Percentiles rank a stretch among this genome's conserved stretches.
These are phyloP conservation scores for Pseudomyrmex concolor DNA, from an alignment of 1,140 invertebrate species.

Conservation along the genomic window DNA sequence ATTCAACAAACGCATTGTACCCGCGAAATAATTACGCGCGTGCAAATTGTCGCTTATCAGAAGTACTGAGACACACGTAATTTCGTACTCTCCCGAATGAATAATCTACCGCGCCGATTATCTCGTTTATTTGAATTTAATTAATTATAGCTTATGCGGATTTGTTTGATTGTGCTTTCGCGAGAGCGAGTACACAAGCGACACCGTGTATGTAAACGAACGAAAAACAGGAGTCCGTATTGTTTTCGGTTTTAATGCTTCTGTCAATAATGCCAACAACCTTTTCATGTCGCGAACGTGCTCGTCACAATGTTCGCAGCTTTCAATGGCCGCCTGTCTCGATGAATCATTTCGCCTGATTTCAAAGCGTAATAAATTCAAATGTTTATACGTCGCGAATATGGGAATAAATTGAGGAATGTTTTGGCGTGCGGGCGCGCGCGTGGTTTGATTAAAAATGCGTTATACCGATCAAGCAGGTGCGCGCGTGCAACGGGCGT, in stretches of 20 bases:
- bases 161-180: slow-evolving; percentile 65
- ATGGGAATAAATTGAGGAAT: slow-evolving; percentile 55
- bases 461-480: slow-evolving; percentile 52
- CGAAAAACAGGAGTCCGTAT: slow-evolving; percentile 52
- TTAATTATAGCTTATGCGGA: slow-evolving; percentile 69
- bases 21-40: slow-evolving; percentile 59
- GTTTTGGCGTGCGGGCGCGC: background rate
- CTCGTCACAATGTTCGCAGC: slow-evolving; percentile 50
- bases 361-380: slow-evolving; percentile 70
- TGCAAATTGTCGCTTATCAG: slow-evolving; percentile 47
- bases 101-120: slow-evolving; percentile 66
- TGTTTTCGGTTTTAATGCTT: slow-evolving; percentile 62
- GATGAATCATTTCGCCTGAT: slow-evolving; percentile 71
- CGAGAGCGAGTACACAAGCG: slow-evolving; percentile 30
- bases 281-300: slow-evolving; percentile 68
- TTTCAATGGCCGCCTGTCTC: slow-evolving; percentile 53
- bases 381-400: slow-evolving; percentile 67
- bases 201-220: background rate
- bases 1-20: slow-evolving; percentile 9
- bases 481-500: slow-evolving; percentile 42
- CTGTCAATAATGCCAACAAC: slow-evolving; percentile 64
- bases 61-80: slow-evolving; percentile 61
- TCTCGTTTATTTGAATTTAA: slow-evolving; percentile 69
- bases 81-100: slow-evolving; percentile 60
- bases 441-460: slow-evolving; percentile 35